phyloP scores from a whole-genome alignment of 2,113 vertebrate species.

The Uria lomvia region DNA sequence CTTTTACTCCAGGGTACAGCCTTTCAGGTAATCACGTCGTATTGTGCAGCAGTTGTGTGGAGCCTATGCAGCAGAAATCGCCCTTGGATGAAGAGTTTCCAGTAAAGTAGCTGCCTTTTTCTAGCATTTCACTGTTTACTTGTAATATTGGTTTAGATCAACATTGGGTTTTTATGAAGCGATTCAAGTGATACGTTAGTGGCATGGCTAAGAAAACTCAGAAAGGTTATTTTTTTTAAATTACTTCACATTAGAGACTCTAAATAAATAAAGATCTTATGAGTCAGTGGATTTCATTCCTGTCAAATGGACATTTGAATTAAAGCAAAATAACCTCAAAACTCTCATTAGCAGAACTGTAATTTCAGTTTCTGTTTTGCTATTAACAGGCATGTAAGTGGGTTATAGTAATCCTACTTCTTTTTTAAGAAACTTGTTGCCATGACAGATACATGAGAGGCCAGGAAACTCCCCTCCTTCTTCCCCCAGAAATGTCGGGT shows the following conservation, averaged over 20 bases:
- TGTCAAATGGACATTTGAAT: neutral
- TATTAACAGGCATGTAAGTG: neutral
- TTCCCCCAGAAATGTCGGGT: neutral
- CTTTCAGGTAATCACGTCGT: neutral
- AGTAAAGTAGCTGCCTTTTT: slow-evolving; percentile 18
- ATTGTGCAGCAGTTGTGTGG: neutral
- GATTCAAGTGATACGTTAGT: neutral
- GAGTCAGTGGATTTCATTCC: neutral
- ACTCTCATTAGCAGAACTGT: neutral
- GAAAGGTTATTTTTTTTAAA: neutral
- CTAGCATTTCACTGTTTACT: slow-evolving; percentile 1
- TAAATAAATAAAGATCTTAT: neutral
- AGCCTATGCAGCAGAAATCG: neutral
- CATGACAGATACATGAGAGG: neutral
- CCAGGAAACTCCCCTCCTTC: neutral
- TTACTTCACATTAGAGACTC: neutral
- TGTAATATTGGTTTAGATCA: neutral
- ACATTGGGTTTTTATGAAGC: neutral
- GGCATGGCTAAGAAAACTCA: neutral
- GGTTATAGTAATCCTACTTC: neutral
- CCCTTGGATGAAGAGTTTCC: neutral
- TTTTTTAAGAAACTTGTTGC: neutral
- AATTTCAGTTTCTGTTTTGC: slow-evolving; percentile 38
- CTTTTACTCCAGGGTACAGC: neutral
- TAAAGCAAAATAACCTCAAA: neutral